Evolutionary conservation across 2,113 vertebrate genomes (phyloP), one percentile per base, ranked within the genome.

Genomic region (Rhinoderma darwinii): DNA sequence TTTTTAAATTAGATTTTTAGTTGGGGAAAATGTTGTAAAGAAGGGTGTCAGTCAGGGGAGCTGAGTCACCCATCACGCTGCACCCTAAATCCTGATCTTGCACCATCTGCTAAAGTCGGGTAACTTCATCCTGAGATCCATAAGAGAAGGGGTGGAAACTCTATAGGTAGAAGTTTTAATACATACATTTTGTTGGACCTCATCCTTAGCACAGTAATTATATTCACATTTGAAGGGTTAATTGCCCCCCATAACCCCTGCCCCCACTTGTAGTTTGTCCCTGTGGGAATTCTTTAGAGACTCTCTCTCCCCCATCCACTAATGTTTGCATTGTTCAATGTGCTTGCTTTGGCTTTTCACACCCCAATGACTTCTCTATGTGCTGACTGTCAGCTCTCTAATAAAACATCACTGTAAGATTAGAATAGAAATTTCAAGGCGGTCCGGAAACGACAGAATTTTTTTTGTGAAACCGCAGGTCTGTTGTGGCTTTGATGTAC

Each of bases 351-450:
- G 41, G 51, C 54, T 63, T 84, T 84, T 84, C 83, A 84, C 83
- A 84, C 83, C 54, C 70, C 44, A 51, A 10, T 84, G 83, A 72
- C 39, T 84, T 44, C 56, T 84, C 72, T 84, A 41, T 84, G 47
- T 84, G 83, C 72, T 84, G 83, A 77, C 70, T 84, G 83, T 76
- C 83, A 84, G 72, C 73, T 63, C n/a, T 18, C 35, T 59, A 84
- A 51, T 76, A 77, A 84, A 84, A 61, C 83, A 35, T 47, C 73
- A 25, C 51, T 63, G 73, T 2, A 47, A 84, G 37, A 32, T 76
- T 75, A 56, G n/a, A 39, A 37, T n/a, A 18, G 37, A 51, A 50
- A 50, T 50, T 22, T 37, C n/a, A 12, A 30, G 22, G 41, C 27
- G 20, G 22, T 8, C 27, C 20, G 22, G 41, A 83, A 72, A 25